Evolutionary conservation across 2,113 vertebrate genomes (phyloP).

Genomic region (Leucopsar rothschildi): DNA sequence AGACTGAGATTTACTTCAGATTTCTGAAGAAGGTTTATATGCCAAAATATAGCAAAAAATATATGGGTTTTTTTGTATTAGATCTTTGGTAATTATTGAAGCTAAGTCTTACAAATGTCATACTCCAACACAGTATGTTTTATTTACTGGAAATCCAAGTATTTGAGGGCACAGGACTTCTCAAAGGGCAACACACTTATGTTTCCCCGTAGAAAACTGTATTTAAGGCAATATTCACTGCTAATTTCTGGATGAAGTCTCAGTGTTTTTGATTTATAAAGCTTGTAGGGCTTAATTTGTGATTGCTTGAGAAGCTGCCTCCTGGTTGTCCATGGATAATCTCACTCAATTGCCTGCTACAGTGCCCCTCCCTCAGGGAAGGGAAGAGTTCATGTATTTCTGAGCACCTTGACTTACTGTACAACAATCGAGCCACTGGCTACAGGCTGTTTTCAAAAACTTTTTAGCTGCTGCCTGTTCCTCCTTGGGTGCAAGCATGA

Average conservation of each 20-base stretch:
- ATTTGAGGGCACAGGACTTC: background rate
- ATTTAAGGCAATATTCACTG: background rate
- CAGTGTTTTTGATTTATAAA: background rate
- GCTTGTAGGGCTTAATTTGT: background rate
- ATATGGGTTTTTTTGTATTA: background rate
- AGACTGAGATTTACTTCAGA: background rate
- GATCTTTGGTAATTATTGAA: background rate
- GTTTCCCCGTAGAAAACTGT: background rate
- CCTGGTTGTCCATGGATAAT: background rate
- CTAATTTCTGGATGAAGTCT: background rate
- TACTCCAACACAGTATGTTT: background rate
- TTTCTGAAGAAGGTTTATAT: background rate
- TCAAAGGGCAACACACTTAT: background rate
- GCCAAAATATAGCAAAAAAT: background rate
- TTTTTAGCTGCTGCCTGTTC: background rate
- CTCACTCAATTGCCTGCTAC: background rate
- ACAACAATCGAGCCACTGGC: background rate
- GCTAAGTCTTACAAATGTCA: background rate
- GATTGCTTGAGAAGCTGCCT: background rate
- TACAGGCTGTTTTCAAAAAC: background rate
- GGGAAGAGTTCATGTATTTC: background rate
- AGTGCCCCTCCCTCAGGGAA: background rate
- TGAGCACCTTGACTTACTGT: background rate
- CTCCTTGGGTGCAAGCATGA: background rate
- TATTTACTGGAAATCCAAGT: background rate